These are phyloP conservation scores for Pammene fasciana DNA, from an alignment of 2,888 invertebrate species.

Conservation along the genomic window DNA sequence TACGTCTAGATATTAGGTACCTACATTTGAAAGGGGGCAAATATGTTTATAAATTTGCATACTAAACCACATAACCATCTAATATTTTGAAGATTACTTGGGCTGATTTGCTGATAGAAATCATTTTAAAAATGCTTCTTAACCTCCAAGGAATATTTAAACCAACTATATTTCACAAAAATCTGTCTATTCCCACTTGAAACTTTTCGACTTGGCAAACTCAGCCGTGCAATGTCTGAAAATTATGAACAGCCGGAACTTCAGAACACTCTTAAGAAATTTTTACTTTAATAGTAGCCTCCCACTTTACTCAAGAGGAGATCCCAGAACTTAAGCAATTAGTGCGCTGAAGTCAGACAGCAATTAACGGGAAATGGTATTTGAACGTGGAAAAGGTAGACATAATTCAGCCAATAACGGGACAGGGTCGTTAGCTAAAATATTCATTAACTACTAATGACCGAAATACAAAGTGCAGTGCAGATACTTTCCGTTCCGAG, in stretches of 20 bases:
- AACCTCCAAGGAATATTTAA: background rate
- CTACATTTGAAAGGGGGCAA: too few relatives aligned
- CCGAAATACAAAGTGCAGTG: conserved; percentile 62
- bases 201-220: conserved; percentile 38
- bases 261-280: conserved; percentile 73
- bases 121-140: too few relatives aligned
- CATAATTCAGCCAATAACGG: conserved; percentile 80
- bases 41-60: too few relatives aligned
- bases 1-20: too few relatives aligned
- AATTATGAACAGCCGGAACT: conserved; percentile 70
- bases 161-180: conserved; percentile 17
- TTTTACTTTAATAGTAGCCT: conserved; percentile 76
- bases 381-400: conserved; percentile 78
- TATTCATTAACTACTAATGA: conserved; percentile 79
- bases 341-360: conserved; percentile 80
- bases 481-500: conserved; percentile 38
- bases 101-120: too few relatives aligned
- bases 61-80: too few relatives aligned
- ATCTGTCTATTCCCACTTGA: conserved; percentile 36
- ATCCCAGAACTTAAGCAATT: conserved; percentile 82
- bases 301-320: conserved; percentile 75
- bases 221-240: conserved; percentile 51
- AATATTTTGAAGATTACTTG: too few relatives aligned
- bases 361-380: conserved; percentile 81
- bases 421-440: conserved; percentile 70